Evolutionary conservation across 2,113 vertebrate species (phyloP), one percentile per base, ranked within the genome.

Genomic region (Salvelinus alpinus): DNA sequence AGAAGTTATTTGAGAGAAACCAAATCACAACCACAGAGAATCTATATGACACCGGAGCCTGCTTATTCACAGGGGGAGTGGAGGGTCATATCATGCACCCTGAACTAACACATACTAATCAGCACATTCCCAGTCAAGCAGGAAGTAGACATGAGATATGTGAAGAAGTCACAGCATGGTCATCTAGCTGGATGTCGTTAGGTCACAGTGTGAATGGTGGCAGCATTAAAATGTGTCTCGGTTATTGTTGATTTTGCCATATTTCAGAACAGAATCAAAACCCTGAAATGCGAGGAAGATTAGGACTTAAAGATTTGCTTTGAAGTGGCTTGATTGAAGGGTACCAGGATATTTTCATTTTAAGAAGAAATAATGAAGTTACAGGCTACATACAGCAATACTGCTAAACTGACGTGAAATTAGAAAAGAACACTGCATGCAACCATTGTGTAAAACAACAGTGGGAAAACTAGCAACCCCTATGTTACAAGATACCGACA

Each of bases 41-140:
- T 12, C 20, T 16, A 16, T n/a, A 80, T 76, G 75, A 44, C 70
- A 76, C 71, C 75, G 73, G 68, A n/a, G 71, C 71, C 54, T 74
- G 80, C 79, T 81, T 82, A 79, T 84, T 83, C 84, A 80, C 78
- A 87, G 77, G 79, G 83, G 77, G 57, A 68, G 76, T 78, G 76
- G 31, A 77, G 74, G 78, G 82, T 86, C 54, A 70, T 64, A 78
- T 83, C 80, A 76, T 0, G 83, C 74, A 72, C 79, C 27, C 81
- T 87, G 80, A 80, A 83, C 87, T 88, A 82, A 77, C 82, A 78
- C 77, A 54, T 76, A 76, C 71, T 88, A 84, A 88, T 90, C 83
- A 87, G 79, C 83, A 85, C 80, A 27, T 81, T 84, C 73, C 78
- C 70, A 60, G 54, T 79, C 82, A 85, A 89, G 76, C 60, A 72